A percentile compares a stretch with the other conserved stretches of the same genome.
Conservation (phyloP, 2,797 vertebrate species). For the Peromyscus aztecus region DNA sequence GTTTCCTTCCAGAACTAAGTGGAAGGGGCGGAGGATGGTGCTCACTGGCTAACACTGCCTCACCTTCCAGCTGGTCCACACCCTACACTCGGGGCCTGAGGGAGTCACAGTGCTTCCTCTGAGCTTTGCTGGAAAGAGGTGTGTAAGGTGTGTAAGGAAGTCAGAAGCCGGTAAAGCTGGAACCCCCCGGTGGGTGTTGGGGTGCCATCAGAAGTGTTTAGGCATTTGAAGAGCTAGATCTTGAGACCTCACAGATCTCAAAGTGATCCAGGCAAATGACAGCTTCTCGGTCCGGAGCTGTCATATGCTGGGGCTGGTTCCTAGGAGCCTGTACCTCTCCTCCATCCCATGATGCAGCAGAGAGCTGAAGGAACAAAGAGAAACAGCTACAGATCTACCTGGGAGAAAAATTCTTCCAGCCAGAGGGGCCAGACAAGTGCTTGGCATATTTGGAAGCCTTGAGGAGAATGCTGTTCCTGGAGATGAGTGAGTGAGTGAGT, state of each 20-base stretch:
- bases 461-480: neutral
- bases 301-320: neutral
- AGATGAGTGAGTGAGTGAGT: neutral
- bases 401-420: neutral
- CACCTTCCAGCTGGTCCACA: neutral
- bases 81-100: neutral
- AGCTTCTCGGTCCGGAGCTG: neutral
- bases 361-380: neutral
- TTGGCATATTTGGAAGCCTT: neutral
- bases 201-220: neutral
- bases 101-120: neutral
- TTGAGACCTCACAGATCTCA: neutral
- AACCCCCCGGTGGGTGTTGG: neutral
- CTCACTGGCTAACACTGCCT: neutral
- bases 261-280: neutral
- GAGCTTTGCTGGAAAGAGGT: neutral
- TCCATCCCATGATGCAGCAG: neutral
- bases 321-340: neutral
- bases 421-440: neutral
- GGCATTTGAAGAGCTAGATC: neutral
- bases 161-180: neutral
- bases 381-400: neutral
- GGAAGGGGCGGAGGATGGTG: fast-evolving
- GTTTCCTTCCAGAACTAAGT: neutral
- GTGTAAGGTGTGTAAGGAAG: neutral